A percentile compares a stretch with the other conserved stretches of the same genome.
Conservation (phyloP, 2,797 vertebrate genomes). For the Crocidura indochinensis region DNA sequence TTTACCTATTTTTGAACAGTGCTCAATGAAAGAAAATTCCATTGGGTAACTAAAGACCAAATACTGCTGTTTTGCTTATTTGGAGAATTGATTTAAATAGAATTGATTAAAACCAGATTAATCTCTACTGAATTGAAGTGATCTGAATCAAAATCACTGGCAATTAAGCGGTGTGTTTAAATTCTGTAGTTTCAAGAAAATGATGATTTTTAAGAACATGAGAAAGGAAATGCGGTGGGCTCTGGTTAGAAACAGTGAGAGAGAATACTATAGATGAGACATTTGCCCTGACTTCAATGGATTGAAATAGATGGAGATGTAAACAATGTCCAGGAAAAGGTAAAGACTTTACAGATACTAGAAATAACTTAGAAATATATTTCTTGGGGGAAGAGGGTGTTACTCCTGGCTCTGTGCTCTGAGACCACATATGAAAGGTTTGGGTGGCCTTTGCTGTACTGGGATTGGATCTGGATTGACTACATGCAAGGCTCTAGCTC, state of each 20-base stretch:
- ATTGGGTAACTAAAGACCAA: not conserved
- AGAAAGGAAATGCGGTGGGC: slow-evolving; percentile 28
- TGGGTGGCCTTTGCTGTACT: no score
- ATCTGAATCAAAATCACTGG: slow-evolving; percentile 27
- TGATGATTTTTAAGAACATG: not conserved
- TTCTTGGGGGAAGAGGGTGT: no score
- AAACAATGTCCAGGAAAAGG: not conserved
- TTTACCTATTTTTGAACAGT: not conserved
- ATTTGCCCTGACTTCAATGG: not conserved
- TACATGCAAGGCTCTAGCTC: no score
- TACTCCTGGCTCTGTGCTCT: no score
- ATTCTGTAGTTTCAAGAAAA: not conserved
- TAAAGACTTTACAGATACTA: not conserved
- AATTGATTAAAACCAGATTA: slow-evolving; percentile 43
- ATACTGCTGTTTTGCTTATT: not conserved
- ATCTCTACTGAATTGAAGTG: not conserved
- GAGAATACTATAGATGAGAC: not conserved
- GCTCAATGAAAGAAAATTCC: slow-evolving; percentile 26
- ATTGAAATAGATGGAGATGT: not conserved
- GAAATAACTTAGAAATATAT: not conserved
- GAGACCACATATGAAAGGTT: no score
- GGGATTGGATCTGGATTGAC: no score
- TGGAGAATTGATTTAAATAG: not conserved
- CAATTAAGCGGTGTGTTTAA: slow-evolving; percentile 48
- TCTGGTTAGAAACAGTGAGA: not conserved